Evolutionary conservation across 2,888 invertebrate species (phyloP).

Genomic region (Calliopum simillimum): DNA sequence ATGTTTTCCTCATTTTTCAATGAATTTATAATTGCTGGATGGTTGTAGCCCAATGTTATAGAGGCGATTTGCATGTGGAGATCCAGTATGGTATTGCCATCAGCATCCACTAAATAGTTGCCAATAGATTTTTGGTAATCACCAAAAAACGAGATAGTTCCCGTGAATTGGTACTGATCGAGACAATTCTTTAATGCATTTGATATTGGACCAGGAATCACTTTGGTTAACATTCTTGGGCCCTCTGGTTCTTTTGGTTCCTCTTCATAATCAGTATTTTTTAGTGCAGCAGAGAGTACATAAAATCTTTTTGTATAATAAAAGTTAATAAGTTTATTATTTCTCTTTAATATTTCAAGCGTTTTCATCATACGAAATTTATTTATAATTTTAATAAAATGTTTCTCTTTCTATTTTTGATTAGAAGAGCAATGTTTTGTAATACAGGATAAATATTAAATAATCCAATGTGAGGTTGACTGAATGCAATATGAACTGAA

Average conservation of each 20-base stretch:
- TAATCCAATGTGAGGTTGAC: no score
- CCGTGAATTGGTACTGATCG: conserved; percentile 73
- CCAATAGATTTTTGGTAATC: conserved; percentile 91
- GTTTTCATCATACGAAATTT: no score
- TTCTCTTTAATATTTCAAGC: no score
- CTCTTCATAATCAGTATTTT: neutral
- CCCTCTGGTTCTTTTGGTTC: conserved; percentile 69
- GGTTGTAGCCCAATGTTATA: conserved; percentile 90
- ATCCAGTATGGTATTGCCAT: conserved; percentile 83
- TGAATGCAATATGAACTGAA: no score
- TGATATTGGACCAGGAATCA: conserved; percentile 77
- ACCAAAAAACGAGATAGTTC: conserved; percentile 84
- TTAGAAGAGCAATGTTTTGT: no score
- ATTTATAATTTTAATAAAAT: no score
- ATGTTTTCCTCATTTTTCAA: conserved; percentile 76
- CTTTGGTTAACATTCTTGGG: conserved; percentile 71
- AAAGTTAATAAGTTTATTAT: no score
- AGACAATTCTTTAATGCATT: conserved; percentile 70
- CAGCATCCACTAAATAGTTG: conserved; percentile 93
- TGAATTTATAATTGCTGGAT: conserved; percentile 81
- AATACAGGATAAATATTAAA: no score
- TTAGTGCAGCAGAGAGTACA: no score
- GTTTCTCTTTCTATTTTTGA: no score
- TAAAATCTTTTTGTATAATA: no score
- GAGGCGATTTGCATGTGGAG: conserved; percentile 90